Evolutionary conservation across 2,113 vertebrate genomes (phyloP), one percentile per base, ranked within the genome.

Genomic region (Meles meles): DNA sequence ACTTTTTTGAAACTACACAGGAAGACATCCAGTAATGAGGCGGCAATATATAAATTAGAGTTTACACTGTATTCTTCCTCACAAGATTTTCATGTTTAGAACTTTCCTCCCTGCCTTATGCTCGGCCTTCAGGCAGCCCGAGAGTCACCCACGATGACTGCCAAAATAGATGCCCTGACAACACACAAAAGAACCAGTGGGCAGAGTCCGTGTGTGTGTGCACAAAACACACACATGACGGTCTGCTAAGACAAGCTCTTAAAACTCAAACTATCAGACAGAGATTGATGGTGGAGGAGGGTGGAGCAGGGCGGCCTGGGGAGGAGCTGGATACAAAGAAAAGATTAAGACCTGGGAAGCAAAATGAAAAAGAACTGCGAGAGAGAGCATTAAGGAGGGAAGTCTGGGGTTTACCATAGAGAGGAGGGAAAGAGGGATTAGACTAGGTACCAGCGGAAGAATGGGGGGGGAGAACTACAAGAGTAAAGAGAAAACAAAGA

Each of bases 271-370:
- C 67, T 69, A 85, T 55, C 76, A 47, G 90, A 31, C 20, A 39
- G 31, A 25, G 57, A 81, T 2, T n/a, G 82, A 59, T 52, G 79
- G 7, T n/a, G 79, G 39, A 44, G 13, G 20, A 69, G 52, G 71
- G 44, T 23, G 87, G 65, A 84, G 80, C 4, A 5, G 87, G 74
- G 55, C 27, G 31, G 93, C 52, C 37, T 4, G 1, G 34, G 10
- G 39, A 67, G n/a, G 42, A 85, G 63, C 23, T 47, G 72, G 29
- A 77, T 74, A 93, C 85, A 91, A 97, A 97, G 97, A 88, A 79
- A 71, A 93, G 67, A 83, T 85, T 65, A 80, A 67, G 81, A 90
- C 61, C 72, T 67, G 23, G 42, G 8, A 81, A 84, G 88, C n/a
- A 55, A 71, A 80, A 44, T n/a, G 76, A 63, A 77, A n/a, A 57